Conservation (phyloP, 1,140 invertebrate genomes). For the Aradophagus sp. region DNA sequence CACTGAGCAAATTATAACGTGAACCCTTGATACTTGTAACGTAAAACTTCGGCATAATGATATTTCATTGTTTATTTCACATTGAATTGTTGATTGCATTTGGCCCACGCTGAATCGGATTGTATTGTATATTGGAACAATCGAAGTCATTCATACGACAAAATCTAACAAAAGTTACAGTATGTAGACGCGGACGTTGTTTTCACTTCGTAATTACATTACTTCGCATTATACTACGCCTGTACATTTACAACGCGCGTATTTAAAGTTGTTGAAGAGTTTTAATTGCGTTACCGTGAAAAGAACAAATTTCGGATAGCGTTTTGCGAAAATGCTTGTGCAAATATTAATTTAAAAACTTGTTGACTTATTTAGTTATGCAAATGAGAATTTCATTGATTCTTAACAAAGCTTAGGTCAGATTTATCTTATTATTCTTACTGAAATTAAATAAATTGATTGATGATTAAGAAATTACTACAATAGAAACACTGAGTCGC, state of each 20-base stretch:
- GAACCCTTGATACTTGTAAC: background rate
- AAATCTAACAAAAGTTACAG: constrained; percentile 15
- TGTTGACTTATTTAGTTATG: no score
- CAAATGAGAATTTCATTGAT: no score
- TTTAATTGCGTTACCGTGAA: no score
- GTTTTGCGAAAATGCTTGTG: no score
- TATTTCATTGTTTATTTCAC: constrained; percentile 27
- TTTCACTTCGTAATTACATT: constrained; percentile 8
- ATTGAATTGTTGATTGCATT: constrained; percentile 18
- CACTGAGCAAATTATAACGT: constrained; percentile 5
- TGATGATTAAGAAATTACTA: no score
- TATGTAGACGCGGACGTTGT: constrained; percentile 4
- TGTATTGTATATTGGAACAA: constrained; percentile 24
- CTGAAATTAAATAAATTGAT: no score
- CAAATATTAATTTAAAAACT: no score
- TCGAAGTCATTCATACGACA: constrained; percentile 12
- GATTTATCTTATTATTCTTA: no score
- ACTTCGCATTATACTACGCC: background rate
- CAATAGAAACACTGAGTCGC: no score
- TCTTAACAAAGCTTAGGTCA: no score
- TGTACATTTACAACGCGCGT: constrained; percentile 3
- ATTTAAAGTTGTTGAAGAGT: no score
- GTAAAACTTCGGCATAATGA: constrained; percentile 19
- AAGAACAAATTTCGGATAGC: no score
- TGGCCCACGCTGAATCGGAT: constrained; percentile 5